Percentiles rank a stretch among this genome's conserved stretches.
Evolutionary conservation across 1,140 invertebrate species (phyloP).

Genomic region (Philaenus spumarius): DNA sequence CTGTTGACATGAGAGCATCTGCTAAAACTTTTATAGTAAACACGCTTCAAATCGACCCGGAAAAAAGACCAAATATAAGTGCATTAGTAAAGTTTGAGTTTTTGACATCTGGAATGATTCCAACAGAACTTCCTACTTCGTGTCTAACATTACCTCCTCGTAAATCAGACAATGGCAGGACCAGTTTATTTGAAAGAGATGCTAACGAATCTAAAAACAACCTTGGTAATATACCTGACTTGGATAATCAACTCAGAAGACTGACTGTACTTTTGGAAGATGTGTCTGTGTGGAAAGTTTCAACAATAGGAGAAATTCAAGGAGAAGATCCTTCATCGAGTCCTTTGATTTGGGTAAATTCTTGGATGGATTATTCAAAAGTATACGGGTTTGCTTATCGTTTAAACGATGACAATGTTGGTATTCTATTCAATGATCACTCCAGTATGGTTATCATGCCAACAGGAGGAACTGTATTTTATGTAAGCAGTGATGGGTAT

Average conservation of each 20-base stretch:
- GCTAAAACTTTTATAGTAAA: constrained; percentile 4
- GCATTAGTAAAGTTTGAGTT: not conserved
- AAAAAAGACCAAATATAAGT: constrained; percentile 3
- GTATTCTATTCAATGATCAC: constrained; percentile 62
- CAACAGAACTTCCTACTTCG: not conserved
- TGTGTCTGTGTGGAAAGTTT: not conserved
- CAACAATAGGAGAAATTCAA: not conserved
- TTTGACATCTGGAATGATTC: not conserved
- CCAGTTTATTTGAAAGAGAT: not conserved
- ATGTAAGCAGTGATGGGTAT: not conserved
- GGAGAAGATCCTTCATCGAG: not conserved
- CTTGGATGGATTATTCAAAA: constrained; percentile 69
- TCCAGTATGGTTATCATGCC: constrained; percentile 43
- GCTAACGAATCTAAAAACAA: not conserved
- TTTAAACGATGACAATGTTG: constrained; percentile 58
- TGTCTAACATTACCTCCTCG: not conserved
- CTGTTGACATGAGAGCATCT: not conserved
- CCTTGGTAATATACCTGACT: not conserved
- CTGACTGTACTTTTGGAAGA: constrained; percentile 38
- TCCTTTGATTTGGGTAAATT: constrained; percentile 15
- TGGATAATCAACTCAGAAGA: not conserved
- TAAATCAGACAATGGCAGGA: not conserved
- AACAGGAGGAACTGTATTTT: not conserved
- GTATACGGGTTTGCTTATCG: constrained; percentile 68
- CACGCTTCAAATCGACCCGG: constrained; percentile 2